These are phyloP conservation scores for Volucella inflata DNA, from an alignment of 2,888 invertebrate species.

Conservation along the genomic window DNA sequence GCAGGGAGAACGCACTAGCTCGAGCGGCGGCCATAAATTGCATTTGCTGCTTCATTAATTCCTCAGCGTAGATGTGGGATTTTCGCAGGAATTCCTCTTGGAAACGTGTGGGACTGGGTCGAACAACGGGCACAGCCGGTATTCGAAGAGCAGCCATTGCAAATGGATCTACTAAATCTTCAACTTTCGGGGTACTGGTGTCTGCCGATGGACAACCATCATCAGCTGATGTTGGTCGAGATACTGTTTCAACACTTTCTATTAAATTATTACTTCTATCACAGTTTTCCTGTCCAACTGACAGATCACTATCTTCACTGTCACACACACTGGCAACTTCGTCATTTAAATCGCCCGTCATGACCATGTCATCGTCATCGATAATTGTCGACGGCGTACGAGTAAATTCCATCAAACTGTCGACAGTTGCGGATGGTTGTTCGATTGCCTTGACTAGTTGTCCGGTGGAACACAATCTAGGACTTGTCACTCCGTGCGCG, in stretches of 20 bases:
- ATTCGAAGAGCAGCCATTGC: constrained; percentile 78
- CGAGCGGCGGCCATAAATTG: constrained; percentile 83
- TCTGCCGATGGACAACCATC: constrained; percentile 37
- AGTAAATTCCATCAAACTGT: constrained; percentile 46
- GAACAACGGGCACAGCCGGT: constrained; percentile 76
- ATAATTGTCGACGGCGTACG: constrained; percentile 5
- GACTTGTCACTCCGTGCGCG: constrained; percentile 81
- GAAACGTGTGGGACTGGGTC: constrained; percentile 79
- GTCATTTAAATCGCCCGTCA: constrained; percentile 76
- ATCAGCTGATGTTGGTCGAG: constrained; percentile 69
- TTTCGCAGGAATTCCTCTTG: constrained; percentile 83
- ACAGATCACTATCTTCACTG: constrained; percentile 91
- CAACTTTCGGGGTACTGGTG: constrained; percentile 9
- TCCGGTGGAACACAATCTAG: constrained; percentile 77
- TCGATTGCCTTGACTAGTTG: constrained; percentile 56
- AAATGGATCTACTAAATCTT: constrained; percentile 75
- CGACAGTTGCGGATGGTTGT: constrained; percentile 19
- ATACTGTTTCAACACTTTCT: constrained; percentile 71
- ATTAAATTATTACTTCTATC: constrained; percentile 72
- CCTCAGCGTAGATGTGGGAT: constrained; percentile 83
- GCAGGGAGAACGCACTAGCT: constrained; percentile 81
- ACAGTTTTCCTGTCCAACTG: constrained; percentile 89
- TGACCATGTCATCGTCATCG: constrained; percentile 76
- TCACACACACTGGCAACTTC: constrained; percentile 87
- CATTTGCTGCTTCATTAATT: constrained; percentile 84